Evolutionary conservation across 2,797 vertebrate species (phyloP), one percentile per base, ranked within the genome.

Genomic region (Gastrophryne carolinensis): DNA sequence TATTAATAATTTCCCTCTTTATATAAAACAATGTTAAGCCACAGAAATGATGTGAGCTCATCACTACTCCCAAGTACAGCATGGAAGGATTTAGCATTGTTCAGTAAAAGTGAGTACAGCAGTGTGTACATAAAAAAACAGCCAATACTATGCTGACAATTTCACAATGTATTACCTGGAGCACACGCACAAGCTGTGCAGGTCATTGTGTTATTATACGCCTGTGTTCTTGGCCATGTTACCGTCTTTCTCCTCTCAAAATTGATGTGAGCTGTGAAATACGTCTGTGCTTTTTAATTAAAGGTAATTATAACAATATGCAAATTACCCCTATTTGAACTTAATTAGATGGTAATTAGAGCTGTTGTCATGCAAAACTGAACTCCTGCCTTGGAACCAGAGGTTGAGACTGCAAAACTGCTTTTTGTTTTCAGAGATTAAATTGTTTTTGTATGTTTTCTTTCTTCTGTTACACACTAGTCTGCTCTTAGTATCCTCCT

Each of bases 241-340:
- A 52, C 64, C 52, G 63, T 68, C 61, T 73, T 73, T 56, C 61
- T 73, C 23, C 2, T 68, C n/a, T 60, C 29, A 58, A 67, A n/a
- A 74, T 74, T 60, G 63, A 74, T 66, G 63, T 4, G 34, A 58
- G 54, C 64, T 34, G 53, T 60, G 64, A 60, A 75, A 75, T 68
- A 68, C 24, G 39, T 74, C 41, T 30, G 12, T 75, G 73, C 64
- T 61, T 75, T 60, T 75, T 72, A 78, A 78, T 78, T 58, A 78
- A 78, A 57, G 53, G 60, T 66, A 72, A 78, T 78, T 78, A 72
- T 76, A 76, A 62, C 73, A 69, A 76, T 69, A 69, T 76, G 73
- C 65, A 76, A 76, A 69, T 76, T 62, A 69, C 54, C 64, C 53
- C 65, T 69, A 62, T 69, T 76, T 76, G 23, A 75, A 69, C 57